Evolutionary conservation across 2,797 vertebrate species (phyloP).

Genomic region (Triplophysa yarkandensis): DNA sequence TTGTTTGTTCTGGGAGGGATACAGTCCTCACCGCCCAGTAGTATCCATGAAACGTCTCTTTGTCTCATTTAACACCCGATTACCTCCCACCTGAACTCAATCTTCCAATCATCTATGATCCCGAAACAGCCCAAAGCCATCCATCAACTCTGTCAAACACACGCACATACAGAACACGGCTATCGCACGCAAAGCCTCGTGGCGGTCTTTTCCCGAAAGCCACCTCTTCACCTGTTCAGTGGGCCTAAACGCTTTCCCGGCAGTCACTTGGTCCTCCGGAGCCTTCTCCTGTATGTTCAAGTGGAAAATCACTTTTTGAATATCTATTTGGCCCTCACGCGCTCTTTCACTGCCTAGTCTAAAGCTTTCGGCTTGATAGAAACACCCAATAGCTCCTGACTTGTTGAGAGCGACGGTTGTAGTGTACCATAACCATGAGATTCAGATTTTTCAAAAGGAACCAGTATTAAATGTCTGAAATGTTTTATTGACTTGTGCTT

Average conservation of each 20-base stretch:
- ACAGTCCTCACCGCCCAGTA: constrained; percentile 47
- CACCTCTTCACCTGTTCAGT: constrained; percentile 38
- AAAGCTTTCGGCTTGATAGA: constrained; percentile 35
- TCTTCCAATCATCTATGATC: constrained; percentile 67
- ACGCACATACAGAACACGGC: constrained; percentile 56
- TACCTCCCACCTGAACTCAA: constrained; percentile 70
- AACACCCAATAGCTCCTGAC: constrained; percentile 26
- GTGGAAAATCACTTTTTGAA: constrained; percentile 42
- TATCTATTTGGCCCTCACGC: constrained; percentile 24
- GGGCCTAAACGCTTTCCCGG: constrained; percentile 31
- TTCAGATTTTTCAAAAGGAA: constrained; percentile 35
- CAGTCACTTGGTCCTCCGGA: constrained; percentile 23
- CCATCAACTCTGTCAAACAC: constrained; percentile 64
- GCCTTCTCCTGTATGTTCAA: constrained; percentile 42
- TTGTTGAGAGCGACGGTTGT: constrained; percentile 15
- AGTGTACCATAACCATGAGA: not conserved
- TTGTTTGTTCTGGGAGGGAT: constrained; percentile 18
- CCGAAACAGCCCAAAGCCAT: constrained; percentile 65
- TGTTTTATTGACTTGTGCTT: constrained; percentile 30
- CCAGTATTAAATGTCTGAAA: constrained; percentile 14
- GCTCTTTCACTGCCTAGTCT: constrained; percentile 21
- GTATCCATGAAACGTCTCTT: constrained; percentile 62
- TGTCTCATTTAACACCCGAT: constrained; percentile 71
- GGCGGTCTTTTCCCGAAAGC: not conserved
- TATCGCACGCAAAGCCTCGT: constrained; percentile 36